Evolutionary conservation across 2,797 vertebrate genomes (phyloP).

Genomic region (Silurus aristotelis): DNA sequence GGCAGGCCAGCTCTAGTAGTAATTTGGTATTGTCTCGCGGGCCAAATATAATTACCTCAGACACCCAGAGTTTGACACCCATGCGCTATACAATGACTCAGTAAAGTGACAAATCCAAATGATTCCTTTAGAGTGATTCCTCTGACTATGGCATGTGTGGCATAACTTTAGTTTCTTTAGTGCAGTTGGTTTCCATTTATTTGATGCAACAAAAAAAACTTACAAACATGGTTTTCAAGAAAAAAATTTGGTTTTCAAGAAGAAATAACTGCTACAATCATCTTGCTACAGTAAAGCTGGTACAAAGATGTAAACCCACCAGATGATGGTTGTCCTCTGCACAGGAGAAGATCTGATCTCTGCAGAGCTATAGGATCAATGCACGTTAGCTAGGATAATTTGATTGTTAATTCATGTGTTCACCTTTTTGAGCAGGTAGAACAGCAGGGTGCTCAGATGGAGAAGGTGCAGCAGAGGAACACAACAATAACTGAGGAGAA

Average conservation of each 20-base stretch:
- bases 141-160: background rate
- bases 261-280: background rate
- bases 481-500: conserved; percentile 86
- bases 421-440: conserved; percentile 78
- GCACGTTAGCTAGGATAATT: background rate
- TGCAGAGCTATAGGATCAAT: conserved; percentile 12
- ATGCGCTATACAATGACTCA: background rate
- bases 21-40: too few species aligned
- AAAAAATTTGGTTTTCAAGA: background rate
- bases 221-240: background rate
- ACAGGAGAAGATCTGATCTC: background rate
- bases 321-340: background rate
- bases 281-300: too few species aligned
- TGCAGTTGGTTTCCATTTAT: background rate
- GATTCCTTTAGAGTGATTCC: background rate
- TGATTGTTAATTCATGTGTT: background rate
- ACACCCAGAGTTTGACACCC: too few species aligned
- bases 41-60: too few species aligned
- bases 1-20: too few species aligned
- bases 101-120: background rate
- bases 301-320: too few species aligned
- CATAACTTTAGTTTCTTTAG: background rate
- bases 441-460: conserved; percentile 85
- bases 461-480: conserved; percentile 84
- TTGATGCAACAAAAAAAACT: background rate